phyloP scores from a whole-genome alignment of 1,140 invertebrate species.

The Drosophila repleta region DNA sequence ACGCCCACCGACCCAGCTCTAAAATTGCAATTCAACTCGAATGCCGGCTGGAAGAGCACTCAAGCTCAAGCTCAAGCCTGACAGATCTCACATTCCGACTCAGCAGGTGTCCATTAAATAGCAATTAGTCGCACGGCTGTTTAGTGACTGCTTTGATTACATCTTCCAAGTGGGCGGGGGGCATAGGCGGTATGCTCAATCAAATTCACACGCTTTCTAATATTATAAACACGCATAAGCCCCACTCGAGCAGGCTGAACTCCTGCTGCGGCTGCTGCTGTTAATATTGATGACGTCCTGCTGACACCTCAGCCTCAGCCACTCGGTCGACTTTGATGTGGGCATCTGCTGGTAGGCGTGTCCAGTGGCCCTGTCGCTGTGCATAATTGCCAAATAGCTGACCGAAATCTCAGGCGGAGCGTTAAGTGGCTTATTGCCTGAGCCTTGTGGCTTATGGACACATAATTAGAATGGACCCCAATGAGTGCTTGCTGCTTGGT shows the following conservation, averaged over 20 bases:
- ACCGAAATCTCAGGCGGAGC: constrained; percentile 25
- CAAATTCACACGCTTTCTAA: constrained; percentile 71
- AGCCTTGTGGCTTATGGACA: constrained; percentile 16
- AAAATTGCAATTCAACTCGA: not conserved
- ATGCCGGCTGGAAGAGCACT: not conserved
- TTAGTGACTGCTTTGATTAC: constrained; percentile 43
- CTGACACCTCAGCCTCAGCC: constrained; percentile 60
- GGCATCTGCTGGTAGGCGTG: constrained; percentile 46
- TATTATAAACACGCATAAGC: constrained; percentile 61
- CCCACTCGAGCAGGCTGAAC: not conserved
- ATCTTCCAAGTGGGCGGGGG: constrained; percentile 18
- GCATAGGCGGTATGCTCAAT: constrained; percentile 34
- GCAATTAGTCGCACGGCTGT: constrained; percentile 65
- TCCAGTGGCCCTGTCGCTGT: constrained; percentile 46
- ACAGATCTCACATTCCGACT: constrained; percentile 25
- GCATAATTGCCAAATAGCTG: constrained; percentile 76
- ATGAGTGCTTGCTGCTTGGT: not conserved
- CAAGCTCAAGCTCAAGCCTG: not conserved
- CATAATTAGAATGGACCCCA: constrained; percentile 22
- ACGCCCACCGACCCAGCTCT: not conserved
- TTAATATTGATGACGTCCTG: constrained; percentile 55
- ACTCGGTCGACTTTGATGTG: constrained; percentile 55
- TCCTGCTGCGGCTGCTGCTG: constrained; percentile 28
- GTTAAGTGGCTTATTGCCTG: constrained; percentile 57
- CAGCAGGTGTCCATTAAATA: constrained; percentile 59